Conservation (phyloP, 2,888 invertebrate species). For the Pherbina coryleti region DNA sequence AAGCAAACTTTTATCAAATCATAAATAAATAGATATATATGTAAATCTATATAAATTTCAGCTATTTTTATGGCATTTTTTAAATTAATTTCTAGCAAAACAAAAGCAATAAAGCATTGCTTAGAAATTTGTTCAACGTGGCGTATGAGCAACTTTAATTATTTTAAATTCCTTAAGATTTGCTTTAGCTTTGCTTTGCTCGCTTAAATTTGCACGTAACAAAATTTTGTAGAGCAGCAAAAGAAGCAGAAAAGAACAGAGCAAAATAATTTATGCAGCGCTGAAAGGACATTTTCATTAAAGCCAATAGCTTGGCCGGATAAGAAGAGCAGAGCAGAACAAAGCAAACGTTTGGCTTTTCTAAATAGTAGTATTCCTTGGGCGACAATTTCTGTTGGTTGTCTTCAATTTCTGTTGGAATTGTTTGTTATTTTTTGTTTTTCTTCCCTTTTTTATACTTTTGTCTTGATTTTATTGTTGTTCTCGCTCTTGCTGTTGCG, state of each 20-base stretch:
- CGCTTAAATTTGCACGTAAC: no score
- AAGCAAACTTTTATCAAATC: not conserved
- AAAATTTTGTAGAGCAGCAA: no score
- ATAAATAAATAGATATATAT: not conserved
- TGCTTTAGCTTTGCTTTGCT: not conserved
- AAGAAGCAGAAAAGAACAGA: no score
- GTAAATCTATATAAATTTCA: not conserved
- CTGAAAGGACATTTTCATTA: not conserved
- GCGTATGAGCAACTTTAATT: slow-evolving; percentile 12
- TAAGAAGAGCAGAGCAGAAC: not conserved
- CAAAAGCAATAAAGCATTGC: not conserved
- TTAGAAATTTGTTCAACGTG: not conserved
- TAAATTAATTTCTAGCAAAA: not conserved
- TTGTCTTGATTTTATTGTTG: not conserved
- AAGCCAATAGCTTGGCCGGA: no score
- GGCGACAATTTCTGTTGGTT: slow-evolving; percentile 17
- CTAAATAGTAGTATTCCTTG: not conserved
- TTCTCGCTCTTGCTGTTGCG: not conserved
- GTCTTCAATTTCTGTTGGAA: not conserved
- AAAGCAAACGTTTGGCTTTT: slow-evolving; percentile 4
- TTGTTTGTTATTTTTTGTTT: slow-evolving; percentile 3
- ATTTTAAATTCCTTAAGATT: not conserved
- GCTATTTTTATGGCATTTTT: not conserved
- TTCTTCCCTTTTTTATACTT: not conserved
- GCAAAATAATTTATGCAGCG: not conserved